phyloP scores from a whole-genome alignment of 2,797 vertebrate species.

The Paratrypauchen microcephalus region DNA sequence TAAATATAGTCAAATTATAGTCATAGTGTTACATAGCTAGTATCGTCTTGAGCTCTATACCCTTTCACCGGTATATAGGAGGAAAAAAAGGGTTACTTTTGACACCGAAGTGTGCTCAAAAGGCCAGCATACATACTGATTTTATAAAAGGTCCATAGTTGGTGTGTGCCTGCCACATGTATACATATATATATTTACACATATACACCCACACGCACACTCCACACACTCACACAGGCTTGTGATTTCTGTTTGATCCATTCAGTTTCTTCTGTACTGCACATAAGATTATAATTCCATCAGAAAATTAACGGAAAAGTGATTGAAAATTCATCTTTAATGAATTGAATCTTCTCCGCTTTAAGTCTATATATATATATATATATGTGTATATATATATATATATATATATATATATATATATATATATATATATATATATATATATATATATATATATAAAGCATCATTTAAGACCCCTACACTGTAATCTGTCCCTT shows the following conservation, averaged over 20 bases:
- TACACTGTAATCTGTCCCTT: constrained; percentile 71
- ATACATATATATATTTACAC: constrained; percentile 80
- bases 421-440: neutral
- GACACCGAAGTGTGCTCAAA: constrained; percentile 59
- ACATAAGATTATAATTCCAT: constrained; percentile 69
- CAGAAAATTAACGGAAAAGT: constrained; percentile 52
- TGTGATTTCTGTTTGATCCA: constrained; percentile 67
- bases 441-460: constrained; percentile 37
- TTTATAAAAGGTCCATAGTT: constrained; percentile 72
- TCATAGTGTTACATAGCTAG: constrained; percentile 39
- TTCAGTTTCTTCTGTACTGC: constrained; percentile 71
- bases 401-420: constrained; percentile 46
- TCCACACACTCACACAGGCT: constrained; percentile 41
- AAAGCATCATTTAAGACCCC: constrained; percentile 64
- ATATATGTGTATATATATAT: neutral
- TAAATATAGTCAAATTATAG: constrained; percentile 44
- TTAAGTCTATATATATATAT: constrained; percentile 55
- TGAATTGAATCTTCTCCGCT: constrained; percentile 43
- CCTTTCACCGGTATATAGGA: constrained; percentile 42
- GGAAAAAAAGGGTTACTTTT: constrained; percentile 37
- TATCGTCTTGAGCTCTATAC: constrained; percentile 31
- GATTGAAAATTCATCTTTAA: constrained; percentile 53
- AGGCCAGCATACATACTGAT: constrained; percentile 70
- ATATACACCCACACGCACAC: constrained; percentile 51
- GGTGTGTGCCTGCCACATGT: constrained; percentile 77